These are phyloP conservation scores for Piscicola geometra DNA, from an alignment of 2,888 invertebrate genomes.

Conservation along the genomic window DNA sequence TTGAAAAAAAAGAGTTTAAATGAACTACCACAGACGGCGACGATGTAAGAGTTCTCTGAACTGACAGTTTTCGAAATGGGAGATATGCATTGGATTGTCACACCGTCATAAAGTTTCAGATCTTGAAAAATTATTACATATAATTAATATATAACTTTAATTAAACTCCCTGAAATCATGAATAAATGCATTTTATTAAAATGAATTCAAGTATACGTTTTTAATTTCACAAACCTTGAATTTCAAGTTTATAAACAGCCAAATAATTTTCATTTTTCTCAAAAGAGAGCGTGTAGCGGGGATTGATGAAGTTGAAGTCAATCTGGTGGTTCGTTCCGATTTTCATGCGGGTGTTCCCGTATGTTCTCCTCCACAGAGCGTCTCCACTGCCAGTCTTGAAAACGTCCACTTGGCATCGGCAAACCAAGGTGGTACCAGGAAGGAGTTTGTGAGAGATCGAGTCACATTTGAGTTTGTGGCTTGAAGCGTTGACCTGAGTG, in stretches of 20 bases:
- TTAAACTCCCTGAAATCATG: too few relatives aligned
- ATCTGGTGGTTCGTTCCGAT: neutral
- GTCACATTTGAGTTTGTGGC: neutral
- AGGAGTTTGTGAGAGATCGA: neutral
- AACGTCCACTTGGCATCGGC: neutral
- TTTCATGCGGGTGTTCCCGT: neutral
- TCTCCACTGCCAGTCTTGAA: neutral
- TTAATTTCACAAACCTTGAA: neutral
- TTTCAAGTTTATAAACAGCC: neutral
- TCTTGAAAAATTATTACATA: neutral
- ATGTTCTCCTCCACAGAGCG: neutral
- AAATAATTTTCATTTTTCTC: neutral
- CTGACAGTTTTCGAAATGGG: neutral
- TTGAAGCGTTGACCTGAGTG: neutral
- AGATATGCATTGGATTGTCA: conserved; percentile 26
- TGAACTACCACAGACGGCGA: conserved; percentile 8
- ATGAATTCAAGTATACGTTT: too few relatives aligned
- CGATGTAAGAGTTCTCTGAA: neutral
- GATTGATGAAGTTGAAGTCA: neutral
- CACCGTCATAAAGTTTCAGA: conserved; percentile 25
- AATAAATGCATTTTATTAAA: too few relatives aligned
- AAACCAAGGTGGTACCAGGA: neutral
- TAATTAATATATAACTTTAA: too few relatives aligned
- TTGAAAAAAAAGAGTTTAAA: neutral
- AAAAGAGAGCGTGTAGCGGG: neutral